Evolutionary conservation across 2,797 vertebrate species (phyloP).

Genomic region (Tympanoctomys barrerae): DNA sequence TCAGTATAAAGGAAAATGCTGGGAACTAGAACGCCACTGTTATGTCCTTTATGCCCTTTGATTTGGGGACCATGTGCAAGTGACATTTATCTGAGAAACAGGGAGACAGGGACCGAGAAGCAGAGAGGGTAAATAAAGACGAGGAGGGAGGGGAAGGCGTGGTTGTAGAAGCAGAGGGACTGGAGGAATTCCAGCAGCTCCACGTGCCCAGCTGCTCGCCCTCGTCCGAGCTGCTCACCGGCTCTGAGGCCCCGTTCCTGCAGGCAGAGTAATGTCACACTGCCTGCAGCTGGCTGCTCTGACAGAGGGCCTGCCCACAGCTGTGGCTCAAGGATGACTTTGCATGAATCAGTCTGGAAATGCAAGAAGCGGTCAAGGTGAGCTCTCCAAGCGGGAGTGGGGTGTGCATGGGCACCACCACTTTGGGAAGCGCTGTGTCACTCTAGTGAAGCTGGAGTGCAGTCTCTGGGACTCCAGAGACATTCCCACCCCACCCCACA

Average conservation of each 20-base stretch:
- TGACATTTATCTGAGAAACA: background rate
- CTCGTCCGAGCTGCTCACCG: too few relatives aligned
- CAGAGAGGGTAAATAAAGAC: background rate
- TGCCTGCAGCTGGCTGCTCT: background rate
- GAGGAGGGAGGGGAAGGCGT: background rate
- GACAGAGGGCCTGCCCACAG: background rate
- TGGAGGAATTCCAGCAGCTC: background rate
- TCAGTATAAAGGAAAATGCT: background rate
- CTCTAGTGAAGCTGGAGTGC: background rate
- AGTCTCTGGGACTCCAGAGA: background rate
- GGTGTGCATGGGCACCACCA: background rate
- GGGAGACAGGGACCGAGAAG: background rate
- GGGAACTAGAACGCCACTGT: background rate
- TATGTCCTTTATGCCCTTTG: background rate
- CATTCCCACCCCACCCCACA: background rate
- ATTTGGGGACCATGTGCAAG: background rate
- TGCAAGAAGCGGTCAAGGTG: background rate
- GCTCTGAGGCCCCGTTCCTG: background rate
- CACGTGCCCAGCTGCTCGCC: background rate
- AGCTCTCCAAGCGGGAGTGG: background rate
- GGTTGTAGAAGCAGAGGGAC: background rate
- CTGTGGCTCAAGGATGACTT: background rate
- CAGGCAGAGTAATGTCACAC: background rate
- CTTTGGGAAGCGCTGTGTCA: background rate
- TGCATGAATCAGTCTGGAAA: background rate